A percentile compares a stretch with the other conserved stretches of the same genome.
phyloP scores from a whole-genome alignment of 2,888 invertebrate genomes.

The Zygothrica quintamaculata region DNA sequence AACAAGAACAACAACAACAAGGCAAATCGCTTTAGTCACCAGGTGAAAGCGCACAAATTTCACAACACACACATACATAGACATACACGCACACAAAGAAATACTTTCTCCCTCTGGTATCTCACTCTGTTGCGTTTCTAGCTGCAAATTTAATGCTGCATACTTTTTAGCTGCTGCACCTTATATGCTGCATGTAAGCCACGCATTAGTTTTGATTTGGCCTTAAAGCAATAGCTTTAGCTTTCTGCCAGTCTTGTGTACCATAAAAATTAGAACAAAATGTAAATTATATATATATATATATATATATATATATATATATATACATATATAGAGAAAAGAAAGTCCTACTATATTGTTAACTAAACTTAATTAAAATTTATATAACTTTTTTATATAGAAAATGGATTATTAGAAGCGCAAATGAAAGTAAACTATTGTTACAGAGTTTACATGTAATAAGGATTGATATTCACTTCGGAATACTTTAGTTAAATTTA shows the following conservation, averaged over 20 bases:
- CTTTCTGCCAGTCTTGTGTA: conserved; percentile 33
- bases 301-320: too few relatives aligned
- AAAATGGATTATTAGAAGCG: too few relatives aligned
- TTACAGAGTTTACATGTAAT: too few relatives aligned
- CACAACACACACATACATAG: conserved; percentile 2
- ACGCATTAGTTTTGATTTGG: conserved; percentile 52
- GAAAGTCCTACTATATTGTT: too few relatives aligned
- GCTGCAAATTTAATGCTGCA: conserved; percentile 50
- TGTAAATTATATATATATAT: too few relatives aligned
- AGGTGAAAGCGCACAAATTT: conserved; percentile 56
- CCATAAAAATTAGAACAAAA: conserved; percentile 1
- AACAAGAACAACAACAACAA: too few relatives aligned
- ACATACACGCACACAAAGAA: conserved; percentile 43
- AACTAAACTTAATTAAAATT: too few relatives aligned
- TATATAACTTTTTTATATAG: too few relatives aligned
- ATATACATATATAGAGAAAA: too few relatives aligned
- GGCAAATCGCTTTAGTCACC: conserved; percentile 67
- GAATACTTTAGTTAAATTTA: too few relatives aligned
- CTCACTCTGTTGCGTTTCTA: background rate
- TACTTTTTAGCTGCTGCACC: conserved; percentile 43
- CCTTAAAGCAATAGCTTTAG: conserved; percentile 38
- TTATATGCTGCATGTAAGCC: conserved; percentile 22
- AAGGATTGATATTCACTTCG: too few relatives aligned
- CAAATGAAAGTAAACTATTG: too few relatives aligned
- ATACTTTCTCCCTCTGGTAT: background rate